Base-by-base conservation (phyloP, 2,797 vertebrate genomes). In the Poeciliopsis presidionis region DNA sequence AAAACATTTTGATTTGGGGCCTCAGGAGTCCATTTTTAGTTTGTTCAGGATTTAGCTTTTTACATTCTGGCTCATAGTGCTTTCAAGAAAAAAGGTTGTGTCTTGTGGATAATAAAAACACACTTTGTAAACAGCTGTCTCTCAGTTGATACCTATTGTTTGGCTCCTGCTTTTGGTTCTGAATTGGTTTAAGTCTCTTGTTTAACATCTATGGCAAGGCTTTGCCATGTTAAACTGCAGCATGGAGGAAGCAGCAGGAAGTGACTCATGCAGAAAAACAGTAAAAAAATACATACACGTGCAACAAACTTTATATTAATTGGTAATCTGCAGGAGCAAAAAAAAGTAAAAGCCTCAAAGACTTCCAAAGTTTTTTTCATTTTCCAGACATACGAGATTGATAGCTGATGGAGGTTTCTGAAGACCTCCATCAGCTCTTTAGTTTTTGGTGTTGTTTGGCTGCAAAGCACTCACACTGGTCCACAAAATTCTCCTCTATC, bases 371-470 rank as follows among this genome's bases (percentile, higher is more conserved):
- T 22, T 67, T 5, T 57, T 57, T 7, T 28, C 14, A 22, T 72
- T 55, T 59, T 18, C 49, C 36, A 55, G 36, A 25, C 2, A 72
- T 47, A 36, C n/a, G 0, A 11, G 25, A 43, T 43, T 16, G 11
- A 12, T 74, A 8, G n/a, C 39, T 41, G 39, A 41, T 41, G 39
- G 39, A 41, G 39, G 41, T 61, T n/a, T 28, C 39, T 30, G 16
- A n/a, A 30, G 53, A 30, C 7, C 7, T 16, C 20, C 45, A 46
- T 33, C 16, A 45, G n/a, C 4, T 28, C 30, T 7, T 75, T 61
- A 30, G 73, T 46, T 61, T 74, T n/a, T 11, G 36, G 5, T 59
- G n/a, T 59, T 61, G 41, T 61, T 74, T 74, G 41, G n/a, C 55
- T 46, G 9, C 16, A 75, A 55, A 18, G 45, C 55, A 75, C 55